phyloP scores from a whole-genome alignment of 1,140 invertebrate species.

The Lepidurus arcticus region DNA sequence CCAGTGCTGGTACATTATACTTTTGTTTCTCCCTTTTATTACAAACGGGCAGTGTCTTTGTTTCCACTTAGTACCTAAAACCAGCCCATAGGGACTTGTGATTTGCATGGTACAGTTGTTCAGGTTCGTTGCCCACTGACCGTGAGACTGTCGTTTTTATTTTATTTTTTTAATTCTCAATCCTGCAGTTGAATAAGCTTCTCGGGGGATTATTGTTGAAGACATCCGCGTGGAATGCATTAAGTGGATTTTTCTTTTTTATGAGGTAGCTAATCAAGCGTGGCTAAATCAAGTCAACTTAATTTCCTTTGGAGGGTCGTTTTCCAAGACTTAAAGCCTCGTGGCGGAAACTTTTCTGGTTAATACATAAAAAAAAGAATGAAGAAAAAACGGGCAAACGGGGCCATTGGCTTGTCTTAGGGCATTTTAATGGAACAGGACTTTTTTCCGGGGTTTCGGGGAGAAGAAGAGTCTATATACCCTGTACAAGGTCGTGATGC shows the following conservation, averaged over 20 bases:
- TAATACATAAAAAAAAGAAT: not conserved
- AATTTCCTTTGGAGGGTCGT: not conserved
- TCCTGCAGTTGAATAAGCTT: not conserved
- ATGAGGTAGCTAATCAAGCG: slow-evolving; percentile 3
- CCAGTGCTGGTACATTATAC: not conserved
- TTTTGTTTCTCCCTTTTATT: not conserved
- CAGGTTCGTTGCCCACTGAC: not conserved
- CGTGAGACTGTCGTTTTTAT: not conserved
- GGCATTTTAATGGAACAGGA: slow-evolving; percentile 1
- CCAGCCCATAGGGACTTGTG: not conserved
- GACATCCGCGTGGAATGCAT: not conserved
- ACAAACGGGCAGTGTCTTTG: not conserved
- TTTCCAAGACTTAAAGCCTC: not conserved
- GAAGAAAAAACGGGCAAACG: not conserved
- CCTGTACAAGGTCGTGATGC: not conserved
- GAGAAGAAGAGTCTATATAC: slow-evolving; percentile 1
- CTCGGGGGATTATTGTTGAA: not conserved
- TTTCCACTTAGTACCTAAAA: not conserved
- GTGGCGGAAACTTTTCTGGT: not conserved
- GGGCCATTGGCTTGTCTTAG: slow-evolving; percentile 15
- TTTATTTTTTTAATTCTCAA: not conserved
- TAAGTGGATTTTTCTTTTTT: slow-evolving; percentile 13
- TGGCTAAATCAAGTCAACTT: slow-evolving; percentile 6
- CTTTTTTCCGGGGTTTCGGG: slow-evolving; percentile 5
- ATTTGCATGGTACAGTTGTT: not conserved